Conservation (phyloP, 2,888 invertebrate genomes). For the Eugnorisma glareosa region DNA sequence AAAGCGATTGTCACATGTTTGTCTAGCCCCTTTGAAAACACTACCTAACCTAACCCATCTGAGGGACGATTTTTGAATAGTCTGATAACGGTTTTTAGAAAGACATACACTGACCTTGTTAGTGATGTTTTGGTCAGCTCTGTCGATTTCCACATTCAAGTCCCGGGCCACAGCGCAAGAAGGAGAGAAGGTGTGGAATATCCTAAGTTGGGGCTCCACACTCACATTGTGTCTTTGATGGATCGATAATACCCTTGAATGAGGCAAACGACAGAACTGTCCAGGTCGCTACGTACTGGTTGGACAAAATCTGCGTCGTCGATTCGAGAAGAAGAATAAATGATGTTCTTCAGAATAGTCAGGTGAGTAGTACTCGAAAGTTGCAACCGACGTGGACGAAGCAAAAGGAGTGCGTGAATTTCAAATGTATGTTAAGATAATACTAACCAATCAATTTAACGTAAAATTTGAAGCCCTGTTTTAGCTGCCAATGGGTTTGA, state of each 20-base stretch:
- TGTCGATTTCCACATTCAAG: background rate
- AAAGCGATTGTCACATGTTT: no score
- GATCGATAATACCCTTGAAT: background rate
- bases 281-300: background rate
- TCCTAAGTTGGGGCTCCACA: background rate
- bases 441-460: conserved; percentile 83
- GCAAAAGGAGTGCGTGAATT: background rate
- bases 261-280: background rate
- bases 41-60: no score
- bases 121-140: background rate
- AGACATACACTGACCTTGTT: background rate
- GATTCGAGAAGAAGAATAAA: background rate
- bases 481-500: conserved; percentile 66
- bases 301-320: background rate
- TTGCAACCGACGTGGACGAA: background rate
- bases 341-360: no score
- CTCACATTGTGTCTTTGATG: no score
- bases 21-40: no score
- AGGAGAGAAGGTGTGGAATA: no score
- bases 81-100: no score
- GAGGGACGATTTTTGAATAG: no score
- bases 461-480: conserved; percentile 80
- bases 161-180: no score
- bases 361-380: no score
- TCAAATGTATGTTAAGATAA: background rate